Percentiles rank a stretch among this genome's conserved stretches.
phyloP scores from a whole-genome alignment of 2,113 vertebrate genomes.

The Eleginops maclovinus region DNA sequence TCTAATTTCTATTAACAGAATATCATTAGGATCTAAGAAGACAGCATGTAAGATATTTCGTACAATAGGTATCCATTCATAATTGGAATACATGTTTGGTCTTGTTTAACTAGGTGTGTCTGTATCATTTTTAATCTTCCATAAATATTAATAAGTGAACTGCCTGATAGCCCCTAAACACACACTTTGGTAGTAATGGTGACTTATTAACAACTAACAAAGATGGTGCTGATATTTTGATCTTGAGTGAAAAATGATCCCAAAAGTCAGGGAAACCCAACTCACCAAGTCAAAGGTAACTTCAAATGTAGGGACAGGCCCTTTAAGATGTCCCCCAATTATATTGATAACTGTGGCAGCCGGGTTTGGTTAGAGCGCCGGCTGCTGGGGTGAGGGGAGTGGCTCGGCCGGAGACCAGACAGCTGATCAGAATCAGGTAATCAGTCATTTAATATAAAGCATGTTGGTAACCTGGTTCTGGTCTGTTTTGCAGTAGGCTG shows the following conservation, averaged over 20 bases:
- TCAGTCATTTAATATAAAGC: too few species aligned
- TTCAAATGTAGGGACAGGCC: not conserved
- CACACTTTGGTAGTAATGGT: too few species aligned
- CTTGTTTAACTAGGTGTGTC: slow-evolving; percentile 21
- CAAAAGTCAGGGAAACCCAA: not conserved
- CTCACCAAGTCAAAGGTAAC: not conserved
- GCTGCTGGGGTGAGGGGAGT: too few species aligned
- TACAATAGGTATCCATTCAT: slow-evolving; percentile 2
- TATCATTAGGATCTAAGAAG: not conserved
- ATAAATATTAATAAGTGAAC: slow-evolving; percentile 45
- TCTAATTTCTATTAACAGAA: not conserved
- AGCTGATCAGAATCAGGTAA: too few species aligned
- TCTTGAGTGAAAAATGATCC: not conserved
- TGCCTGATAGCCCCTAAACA: not conserved
- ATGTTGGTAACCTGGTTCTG: too few species aligned
- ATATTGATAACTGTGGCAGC: too few species aligned
- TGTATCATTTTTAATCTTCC: slow-evolving; percentile 39
- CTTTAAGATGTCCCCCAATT: too few species aligned
- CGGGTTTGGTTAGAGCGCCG: too few species aligned
- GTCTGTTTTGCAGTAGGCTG: too few species aligned
- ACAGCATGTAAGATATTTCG: not conserved
- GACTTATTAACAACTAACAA: not conserved
- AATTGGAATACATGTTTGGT: slow-evolving; percentile 21
- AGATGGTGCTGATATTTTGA: slow-evolving; percentile 12
- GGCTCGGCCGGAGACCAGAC: too few species aligned